Conservation (phyloP, 1,140 invertebrate genomes). For the Idris sp. region DNA sequence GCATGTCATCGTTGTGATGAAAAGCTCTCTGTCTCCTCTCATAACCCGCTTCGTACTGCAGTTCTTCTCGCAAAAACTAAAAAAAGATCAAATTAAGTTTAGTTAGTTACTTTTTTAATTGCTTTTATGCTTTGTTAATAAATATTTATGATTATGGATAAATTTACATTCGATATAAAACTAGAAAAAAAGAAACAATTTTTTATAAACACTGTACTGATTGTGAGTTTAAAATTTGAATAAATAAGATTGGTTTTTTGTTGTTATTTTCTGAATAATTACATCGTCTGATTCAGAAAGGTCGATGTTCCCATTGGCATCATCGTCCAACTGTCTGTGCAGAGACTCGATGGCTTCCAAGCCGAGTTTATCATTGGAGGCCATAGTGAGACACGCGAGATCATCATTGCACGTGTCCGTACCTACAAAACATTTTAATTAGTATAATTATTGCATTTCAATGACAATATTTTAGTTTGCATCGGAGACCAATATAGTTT, state of each 20-base stretch:
- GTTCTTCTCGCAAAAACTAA: slow-evolving; percentile 95
- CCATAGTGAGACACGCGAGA: slow-evolving; percentile 84
- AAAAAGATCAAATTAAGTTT: slow-evolving; percentile 64
- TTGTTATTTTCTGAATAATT: slow-evolving; percentile 40
- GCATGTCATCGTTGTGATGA: slow-evolving; percentile 96
- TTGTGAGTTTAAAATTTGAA: too few relatives aligned
- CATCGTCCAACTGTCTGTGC: slow-evolving; percentile 94
- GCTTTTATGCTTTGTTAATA: too few relatives aligned
- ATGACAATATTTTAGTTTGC: too few relatives aligned
- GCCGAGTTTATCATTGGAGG: slow-evolving; percentile 87
- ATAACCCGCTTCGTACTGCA: slow-evolving; percentile 95
- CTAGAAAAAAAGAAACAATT: too few relatives aligned
- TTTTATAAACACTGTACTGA: too few relatives aligned
- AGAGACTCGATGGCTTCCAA: slow-evolving; percentile 92
- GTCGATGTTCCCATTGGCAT: slow-evolving; percentile 96
- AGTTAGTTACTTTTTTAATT: too few relatives aligned
- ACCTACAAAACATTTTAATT: slow-evolving; percentile 65
- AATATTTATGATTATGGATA: too few relatives aligned
- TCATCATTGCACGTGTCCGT: slow-evolving; percentile 82
- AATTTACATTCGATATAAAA: too few relatives aligned
- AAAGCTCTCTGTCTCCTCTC: slow-evolving; percentile 93
- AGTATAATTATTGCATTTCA: too few relatives aligned
- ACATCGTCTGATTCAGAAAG: slow-evolving; percentile 96
- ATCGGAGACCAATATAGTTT: not conserved
- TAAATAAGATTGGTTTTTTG: too few relatives aligned